phyloP scores from a whole-genome alignment of 2,888 invertebrate genomes.

The Diploptera punctata region DNA sequence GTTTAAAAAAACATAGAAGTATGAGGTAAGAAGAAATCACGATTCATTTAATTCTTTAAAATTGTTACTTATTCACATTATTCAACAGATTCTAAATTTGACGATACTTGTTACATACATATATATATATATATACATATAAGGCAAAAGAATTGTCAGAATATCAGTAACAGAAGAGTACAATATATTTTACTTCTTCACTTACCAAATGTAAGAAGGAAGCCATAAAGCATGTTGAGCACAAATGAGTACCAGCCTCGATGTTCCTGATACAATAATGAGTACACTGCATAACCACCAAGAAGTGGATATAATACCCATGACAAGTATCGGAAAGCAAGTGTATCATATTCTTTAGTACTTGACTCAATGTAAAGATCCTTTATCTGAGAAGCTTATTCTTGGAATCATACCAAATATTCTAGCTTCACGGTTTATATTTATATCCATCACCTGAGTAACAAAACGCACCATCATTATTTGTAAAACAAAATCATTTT shows the following conservation, averaged over 20 bases:
- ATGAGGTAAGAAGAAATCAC: no score
- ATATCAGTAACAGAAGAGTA: no score
- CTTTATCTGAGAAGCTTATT: conserved; percentile 88
- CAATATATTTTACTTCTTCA: no score
- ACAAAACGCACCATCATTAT: no score
- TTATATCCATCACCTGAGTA: conserved; percentile 75
- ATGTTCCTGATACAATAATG: conserved; percentile 94
- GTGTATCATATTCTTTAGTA: conserved; percentile 91
- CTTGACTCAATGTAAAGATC: conserved; percentile 95
- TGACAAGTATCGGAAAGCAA: conserved; percentile 96
- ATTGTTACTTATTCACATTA: no score
- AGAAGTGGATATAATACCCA: conserved; percentile 96
- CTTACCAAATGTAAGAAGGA: conserved; percentile 86
- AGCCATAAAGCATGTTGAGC: conserved; percentile 96
- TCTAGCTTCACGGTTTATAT: conserved; percentile 74
- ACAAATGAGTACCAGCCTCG: conserved; percentile 99
- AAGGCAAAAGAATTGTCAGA: no score
- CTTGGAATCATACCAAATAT: conserved; percentile 82
- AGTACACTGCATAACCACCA: conserved; percentile 93
- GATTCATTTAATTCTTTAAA: no score
- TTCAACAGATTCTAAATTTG: no score
- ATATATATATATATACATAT: no score
- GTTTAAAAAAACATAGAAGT: no score
- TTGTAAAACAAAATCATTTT: no score
- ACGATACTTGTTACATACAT: no score